These are phyloP conservation scores for Cyclargus thomasi DNA, from an alignment of 1,140 invertebrate genomes.

Conservation along the genomic window DNA sequence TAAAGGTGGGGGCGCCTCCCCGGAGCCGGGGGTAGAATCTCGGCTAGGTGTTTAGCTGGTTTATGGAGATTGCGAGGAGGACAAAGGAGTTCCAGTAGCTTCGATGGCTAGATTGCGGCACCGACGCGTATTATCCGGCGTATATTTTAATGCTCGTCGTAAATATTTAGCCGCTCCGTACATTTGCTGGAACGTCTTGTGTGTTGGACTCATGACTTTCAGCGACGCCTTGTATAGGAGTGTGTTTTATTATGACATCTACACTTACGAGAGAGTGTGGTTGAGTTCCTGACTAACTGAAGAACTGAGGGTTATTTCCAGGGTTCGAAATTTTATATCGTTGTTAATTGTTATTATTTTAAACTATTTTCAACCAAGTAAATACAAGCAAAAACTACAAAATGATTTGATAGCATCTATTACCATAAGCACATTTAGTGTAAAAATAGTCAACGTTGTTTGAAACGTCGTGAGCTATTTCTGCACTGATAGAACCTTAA, in stretches of 20 bases:
- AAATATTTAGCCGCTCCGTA: neutral
- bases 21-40: constrained; percentile 34
- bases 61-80: constrained; percentile 68
- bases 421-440: too few species aligned
- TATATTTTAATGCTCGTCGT: constrained; percentile 18
- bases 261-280: too few species aligned
- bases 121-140: constrained; percentile 18
- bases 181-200: neutral
- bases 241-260: neutral
- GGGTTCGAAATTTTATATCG: too few species aligned
- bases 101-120: constrained; percentile 26
- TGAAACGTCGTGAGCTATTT: too few species aligned
- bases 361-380: too few species aligned
- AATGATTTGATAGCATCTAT: too few species aligned
- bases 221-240: neutral
- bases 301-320: too few species aligned
- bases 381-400: too few species aligned
- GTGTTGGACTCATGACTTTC: neutral
- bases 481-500: too few species aligned
- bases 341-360: too few species aligned
- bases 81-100: constrained; percentile 41
- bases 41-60: constrained; percentile 63
- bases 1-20: constrained; percentile 21
- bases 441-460: too few species aligned
- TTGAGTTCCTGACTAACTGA: too few species aligned